These are phyloP conservation scores for Sminthopsis crassicaudata DNA, from an alignment of 2,113 vertebrate species.

Conservation along the genomic window DNA sequence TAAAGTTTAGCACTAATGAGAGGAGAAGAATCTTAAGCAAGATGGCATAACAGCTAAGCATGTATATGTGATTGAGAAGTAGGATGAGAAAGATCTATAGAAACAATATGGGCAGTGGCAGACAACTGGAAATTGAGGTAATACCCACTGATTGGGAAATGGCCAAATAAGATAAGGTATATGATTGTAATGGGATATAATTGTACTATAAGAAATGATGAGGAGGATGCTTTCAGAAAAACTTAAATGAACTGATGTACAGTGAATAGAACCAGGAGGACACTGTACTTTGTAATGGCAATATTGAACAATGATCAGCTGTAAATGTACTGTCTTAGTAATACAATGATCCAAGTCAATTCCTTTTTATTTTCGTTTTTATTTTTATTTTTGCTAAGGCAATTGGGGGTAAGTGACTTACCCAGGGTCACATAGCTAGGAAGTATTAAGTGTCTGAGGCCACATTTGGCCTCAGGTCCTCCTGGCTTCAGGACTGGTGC, in stretches of 20 bases:
- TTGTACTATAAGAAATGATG: too few relatives aligned
- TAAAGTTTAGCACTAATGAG: neutral
- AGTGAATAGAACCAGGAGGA: neutral
- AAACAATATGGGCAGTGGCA: neutral
- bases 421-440: too few relatives aligned
- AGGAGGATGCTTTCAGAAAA: too few relatives aligned
- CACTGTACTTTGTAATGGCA: neutral
- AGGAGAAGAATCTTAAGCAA: neutral
- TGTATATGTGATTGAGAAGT: neutral
- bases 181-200: too few relatives aligned
- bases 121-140: neutral
- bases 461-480: too few relatives aligned
- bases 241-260: neutral
- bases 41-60: neutral
- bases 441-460: too few relatives aligned
- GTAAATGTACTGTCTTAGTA: neutral
- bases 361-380: neutral
- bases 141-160: neutral
- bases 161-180: neutral
- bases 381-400: too few relatives aligned
- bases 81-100: neutral
- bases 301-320: neutral
- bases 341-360: neutral
- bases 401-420: too few relatives aligned
- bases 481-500: too few relatives aligned